Evolutionary conservation across 2,113 vertebrate genomes (phyloP).

Genomic region (Syngnathus scovelli): DNA sequence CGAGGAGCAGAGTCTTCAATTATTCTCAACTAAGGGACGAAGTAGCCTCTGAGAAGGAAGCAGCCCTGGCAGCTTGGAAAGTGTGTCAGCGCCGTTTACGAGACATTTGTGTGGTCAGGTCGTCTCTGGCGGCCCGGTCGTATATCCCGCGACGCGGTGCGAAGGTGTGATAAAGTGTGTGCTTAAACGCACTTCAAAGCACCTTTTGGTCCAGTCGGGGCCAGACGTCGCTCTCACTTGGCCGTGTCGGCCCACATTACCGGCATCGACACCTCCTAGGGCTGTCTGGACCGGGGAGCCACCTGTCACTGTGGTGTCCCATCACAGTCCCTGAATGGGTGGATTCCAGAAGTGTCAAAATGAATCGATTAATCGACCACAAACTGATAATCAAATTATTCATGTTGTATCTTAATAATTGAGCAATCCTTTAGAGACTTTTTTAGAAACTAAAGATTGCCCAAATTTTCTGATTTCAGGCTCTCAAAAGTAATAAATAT

Average conservation of each 20-base stretch:
- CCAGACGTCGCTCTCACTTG: slow-evolving; percentile 58
- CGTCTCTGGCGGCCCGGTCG: slow-evolving; percentile 24
- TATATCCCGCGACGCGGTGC: slow-evolving; percentile 35
- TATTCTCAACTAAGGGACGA: slow-evolving; percentile 8
- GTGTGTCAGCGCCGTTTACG: slow-evolving; percentile 21
- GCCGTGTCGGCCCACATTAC: slow-evolving; percentile 43
- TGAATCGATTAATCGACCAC: no score
- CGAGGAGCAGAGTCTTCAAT: slow-evolving; percentile 31
- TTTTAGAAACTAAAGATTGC: no score
- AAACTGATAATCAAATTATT: no score
- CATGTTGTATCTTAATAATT: no score
- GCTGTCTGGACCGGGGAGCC: slow-evolving; percentile 11
- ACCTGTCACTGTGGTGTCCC: slow-evolving; percentile 26
- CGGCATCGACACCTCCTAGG: slow-evolving; percentile 52
- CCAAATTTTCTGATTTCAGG: no score
- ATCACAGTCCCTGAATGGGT: neutral
- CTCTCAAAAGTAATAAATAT: no score
- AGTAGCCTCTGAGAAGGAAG: slow-evolving; percentile 6
- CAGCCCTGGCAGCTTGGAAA: slow-evolving; percentile 20
- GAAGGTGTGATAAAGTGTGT: slow-evolving; percentile 47
- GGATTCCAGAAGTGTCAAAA: no score
- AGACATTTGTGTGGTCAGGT: slow-evolving; percentile 49
- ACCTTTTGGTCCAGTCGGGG: slow-evolving; percentile 65
- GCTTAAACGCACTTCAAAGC: slow-evolving; percentile 62
- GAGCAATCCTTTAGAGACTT: no score